Base-by-base conservation (phyloP, 2,888 invertebrate genomes). In the Amphipoea oculea region DNA sequence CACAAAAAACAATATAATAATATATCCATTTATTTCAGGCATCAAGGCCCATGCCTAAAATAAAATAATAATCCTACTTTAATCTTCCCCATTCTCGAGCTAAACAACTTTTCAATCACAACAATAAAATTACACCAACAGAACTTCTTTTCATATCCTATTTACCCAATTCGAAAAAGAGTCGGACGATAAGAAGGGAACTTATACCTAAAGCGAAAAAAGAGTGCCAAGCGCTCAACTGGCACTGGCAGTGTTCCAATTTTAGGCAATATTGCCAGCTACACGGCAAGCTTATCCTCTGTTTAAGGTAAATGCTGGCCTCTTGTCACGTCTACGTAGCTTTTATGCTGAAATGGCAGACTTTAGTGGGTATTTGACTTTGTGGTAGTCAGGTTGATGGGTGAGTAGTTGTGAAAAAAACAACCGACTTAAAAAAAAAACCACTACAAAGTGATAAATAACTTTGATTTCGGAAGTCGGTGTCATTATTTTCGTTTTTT, bases 231-330 rank as follows among this genome's bases (percentile, higher is more conserved):
- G 79, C 86, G 78, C 75, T 81, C 78, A 70, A 75, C 83, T 88
- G 88, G 88, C 88, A 75, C 83, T 88, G 88, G 88, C 88, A 36
- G 12, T 57, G 73, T 63, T 80, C 88, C 88, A 89, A 88, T 82
- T 83, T 68, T 81, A 84, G 73, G 78, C 81, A 88, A 88, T 89
- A 89, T 88, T 88, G 85, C 83, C 80, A 81, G 79, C 81, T 74
- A 72, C 79, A 74, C 66, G 66, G 81, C 85, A 20, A 76, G 83
- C 83, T 88, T 89, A 89, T 88, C 83, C 83, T 77, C 83, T 86
- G 83, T 88, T 88, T 88, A 88, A 88, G 82, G 84, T 88, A 88
- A 88, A 89, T 81, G 83, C 79, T 66, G 85, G 66, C 76, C 80
- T 88, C 88, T 87, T 88, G 84, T 89, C 86, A 74, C 88, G 84